Evolutionary conservation across 2,797 vertebrate species (phyloP), one percentile per base, ranked within the genome.

Genomic region (Cyclopterus lumpus): DNA sequence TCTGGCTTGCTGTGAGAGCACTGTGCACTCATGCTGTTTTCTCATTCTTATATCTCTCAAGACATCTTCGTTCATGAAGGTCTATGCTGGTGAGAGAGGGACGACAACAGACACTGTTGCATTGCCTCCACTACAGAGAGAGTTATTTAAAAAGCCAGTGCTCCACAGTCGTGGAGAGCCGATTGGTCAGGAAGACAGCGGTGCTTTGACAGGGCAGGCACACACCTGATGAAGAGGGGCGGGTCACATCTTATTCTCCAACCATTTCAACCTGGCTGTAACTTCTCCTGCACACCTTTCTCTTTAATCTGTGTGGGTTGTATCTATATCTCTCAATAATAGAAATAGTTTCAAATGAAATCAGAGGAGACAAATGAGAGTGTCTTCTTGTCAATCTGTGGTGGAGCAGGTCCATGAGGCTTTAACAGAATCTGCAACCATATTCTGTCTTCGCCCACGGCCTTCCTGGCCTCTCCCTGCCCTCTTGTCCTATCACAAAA

Each of bases 31-130:
- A 67, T 24, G 40, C 77, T 64, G 68, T 70, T 65, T 42, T 71
- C 54, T 44, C 26, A 10, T 30, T 53, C 24, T 28, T 8, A 4
- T 34, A 1, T 11, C n/a, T 79, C 49, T 67, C 28, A 16, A 42
- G 65, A 72, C 15, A 34, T 71, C 71, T 77, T 79, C 60, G 26
- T 48, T 67, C 61, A 58, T 7, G 32, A 55, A 75, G 65, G 75
- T 81, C 73, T 9, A 70, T 81, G 87, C 91, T 88, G 89, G 89
- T 88, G 84, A 83, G 61, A 67, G 26, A 48, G 57, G 2, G 44
- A 38, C 5, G 15, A 67, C 48, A 28, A 61, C 53, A n/a, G 36
- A 5, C 18, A 10, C 32, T 11, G n/a, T 3, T 51, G 54, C 16
- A 34, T 63, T 5, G 67, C 60, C 58, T 75, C 65, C 71, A 2